Base-by-base conservation (phyloP, 92 coral and sea anemone genomes). In the Nematostella vectensis region DNA sequence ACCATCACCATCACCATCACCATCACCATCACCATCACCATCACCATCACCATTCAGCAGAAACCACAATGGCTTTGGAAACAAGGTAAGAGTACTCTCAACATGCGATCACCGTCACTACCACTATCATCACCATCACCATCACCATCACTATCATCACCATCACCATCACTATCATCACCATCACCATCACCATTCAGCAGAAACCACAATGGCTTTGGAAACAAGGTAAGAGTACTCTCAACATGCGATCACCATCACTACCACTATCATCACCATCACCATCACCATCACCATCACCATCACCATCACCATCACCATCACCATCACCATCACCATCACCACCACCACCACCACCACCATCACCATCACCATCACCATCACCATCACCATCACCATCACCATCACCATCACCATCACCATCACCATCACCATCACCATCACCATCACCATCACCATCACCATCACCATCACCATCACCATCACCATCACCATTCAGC, bases 401-500 rank as follows among this genome's bases (percentile, higher is more conserved):
- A 50, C 27, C 19, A 3, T 3, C 55, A 12, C n/a, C 55, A 20
- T 3, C 55, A 20, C 2, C n/a, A 50, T 11, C 55, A 12, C 3
- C 55, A 3, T 3, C 55, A 20, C n/a, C 25, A 50, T 2, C 55
- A 50, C 4, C 25, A 50, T 2, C 55, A 50, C 2, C 55, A 50
- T 3, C 2, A 50, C n/a, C 55, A 2, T 3, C 55, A 1, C 10
- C 25, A 20, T 9, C 55, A 20, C 10, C 55, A 50, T 9, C 25
- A 50, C 2, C 55, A 50, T 3, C 22, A 20, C 2, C 55, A 50
- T 1, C 55, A 50, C 4, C 2, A 50, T 2, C 55, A 50, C 4
- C 55, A 50, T 9, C 55, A 50, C 2, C 19, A 50, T 50, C 55
- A 50, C n/a, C n/a, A n/a, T n/a, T n/a, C n/a, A n/a, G n/a, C n/a